Evolutionary conservation across 2,797 vertebrate species (phyloP), one percentile per base, ranked within the genome.

Genomic region (Channa striata): DNA sequence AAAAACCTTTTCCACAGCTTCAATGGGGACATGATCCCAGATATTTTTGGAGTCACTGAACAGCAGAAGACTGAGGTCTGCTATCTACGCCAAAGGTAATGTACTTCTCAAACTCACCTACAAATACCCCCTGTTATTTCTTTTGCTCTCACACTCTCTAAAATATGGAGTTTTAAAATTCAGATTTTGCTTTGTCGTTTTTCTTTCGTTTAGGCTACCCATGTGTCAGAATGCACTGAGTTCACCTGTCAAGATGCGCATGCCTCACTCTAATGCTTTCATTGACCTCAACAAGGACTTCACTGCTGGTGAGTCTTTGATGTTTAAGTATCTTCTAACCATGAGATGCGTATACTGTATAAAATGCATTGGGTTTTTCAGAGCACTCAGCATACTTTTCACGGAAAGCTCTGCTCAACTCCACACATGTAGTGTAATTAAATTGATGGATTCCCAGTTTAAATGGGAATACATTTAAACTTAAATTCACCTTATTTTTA

Each of bases 11-110:
- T 6, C 40, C 89, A 65, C 93, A 99, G 98, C 89, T 99, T 98
- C 86, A 96, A 99, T 71, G 97, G 97, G 23, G 96, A 99, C 78
- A 94, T 99, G 94, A 95, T 98, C 88, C 97, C 97, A 76, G 98
- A 99, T 59, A 68, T 99, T 74, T 97, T 99, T 89, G 98, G 97
- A 76, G 71, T 91, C 54, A 92, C 90, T 7, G 19, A 81, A 52
- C 0, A 33, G 0, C 4, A 0, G 70, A 1, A 80, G 13, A 94
- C 94, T 2, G 93, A 96, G 85, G 91, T 97, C 73, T 95, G 93
- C 69, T 93, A 86, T 80, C 70, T 96, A 13, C 84, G 89, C 3
- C 88, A 92, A 63, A 92, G 96, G 97, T 98, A 91, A 69, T 54
- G 30, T 13, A 16, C 42, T 54, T 57, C 20, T 59, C 4, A 16